Percentiles rank a stretch among this genome's conserved stretches.
Conservation (phyloP, 2,113 vertebrate species). For the Ceyx margarethae region DNA sequence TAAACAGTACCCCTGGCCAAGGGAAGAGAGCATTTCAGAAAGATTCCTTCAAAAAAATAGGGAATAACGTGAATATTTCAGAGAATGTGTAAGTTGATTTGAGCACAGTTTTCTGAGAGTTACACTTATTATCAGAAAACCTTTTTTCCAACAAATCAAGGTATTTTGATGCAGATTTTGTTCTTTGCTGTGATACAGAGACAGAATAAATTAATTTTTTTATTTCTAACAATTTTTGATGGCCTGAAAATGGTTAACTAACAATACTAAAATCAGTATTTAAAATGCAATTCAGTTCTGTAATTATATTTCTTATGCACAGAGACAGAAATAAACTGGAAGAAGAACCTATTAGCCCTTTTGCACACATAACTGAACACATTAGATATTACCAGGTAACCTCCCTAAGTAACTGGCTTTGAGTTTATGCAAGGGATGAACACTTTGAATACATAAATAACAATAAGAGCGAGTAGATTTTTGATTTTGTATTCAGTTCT, state of each 20-base stretch:
- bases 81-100: not conserved
- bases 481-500: constrained; percentile 59
- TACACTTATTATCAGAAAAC: not conserved
- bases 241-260: constrained; percentile 34
- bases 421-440: constrained; percentile 41
- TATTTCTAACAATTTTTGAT: not conserved
- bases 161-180: not conserved
- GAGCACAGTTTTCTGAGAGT: not conserved
- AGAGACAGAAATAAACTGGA: constrained; percentile 48
- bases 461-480: constrained; percentile 9
- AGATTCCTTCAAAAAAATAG: not conserved
- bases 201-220: not conserved
- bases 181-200: not conserved
- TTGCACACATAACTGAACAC: constrained; percentile 62
- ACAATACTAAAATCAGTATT: constrained; percentile 23
- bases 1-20: not conserved
- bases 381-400: constrained; percentile 28
- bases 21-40: not conserved
- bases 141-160: not conserved
- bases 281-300: constrained; percentile 45
- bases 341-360: constrained; percentile 58
- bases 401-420: constrained; percentile 53
- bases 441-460: constrained; percentile 59
- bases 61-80: not conserved
- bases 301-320: constrained; percentile 56